Percentiles rank a stretch among this genome's conserved stretches.
phyloP scores from a whole-genome alignment of 2,797 vertebrate species.

The Enteromius viviparus region DNA sequence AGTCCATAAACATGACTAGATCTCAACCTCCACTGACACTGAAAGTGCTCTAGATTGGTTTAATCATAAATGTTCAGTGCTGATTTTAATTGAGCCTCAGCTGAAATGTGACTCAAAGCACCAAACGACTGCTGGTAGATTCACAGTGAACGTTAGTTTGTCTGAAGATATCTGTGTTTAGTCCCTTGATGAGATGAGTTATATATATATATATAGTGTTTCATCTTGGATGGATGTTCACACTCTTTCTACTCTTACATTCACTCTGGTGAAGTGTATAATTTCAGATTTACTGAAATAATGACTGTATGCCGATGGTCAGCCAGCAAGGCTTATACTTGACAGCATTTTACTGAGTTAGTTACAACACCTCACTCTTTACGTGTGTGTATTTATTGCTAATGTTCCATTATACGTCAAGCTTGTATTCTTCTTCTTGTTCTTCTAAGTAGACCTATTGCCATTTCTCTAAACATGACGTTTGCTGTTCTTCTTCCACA shows the following conservation, averaged over 20 bases:
- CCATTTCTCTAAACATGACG: neutral
- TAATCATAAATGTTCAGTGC: neutral
- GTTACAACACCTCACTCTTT: neutral
- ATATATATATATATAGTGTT: neutral
- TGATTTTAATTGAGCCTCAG: neutral
- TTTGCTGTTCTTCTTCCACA: neutral
- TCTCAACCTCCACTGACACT: neutral
- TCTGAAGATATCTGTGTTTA: neutral
- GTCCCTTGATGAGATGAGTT: neutral
- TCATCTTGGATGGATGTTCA: neutral
- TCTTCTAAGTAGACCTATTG: neutral
- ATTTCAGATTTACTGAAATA: neutral
- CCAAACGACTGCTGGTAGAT: neutral
- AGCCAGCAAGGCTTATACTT: neutral
- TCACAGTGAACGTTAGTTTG: neutral
- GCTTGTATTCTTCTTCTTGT: neutral
- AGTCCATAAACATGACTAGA: neutral
- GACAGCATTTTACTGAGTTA: neutral
- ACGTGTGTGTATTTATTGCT: slow-evolving; percentile 12
- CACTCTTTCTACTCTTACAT: neutral
- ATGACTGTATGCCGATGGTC: neutral
- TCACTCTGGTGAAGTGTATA: neutral
- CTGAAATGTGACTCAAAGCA: neutral
- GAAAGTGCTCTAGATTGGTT: neutral
- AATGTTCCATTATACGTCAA: neutral